These are phyloP conservation scores for Dipodomys merriami DNA, from an alignment of 2,113 vertebrate species.

Conservation along the genomic window DNA sequence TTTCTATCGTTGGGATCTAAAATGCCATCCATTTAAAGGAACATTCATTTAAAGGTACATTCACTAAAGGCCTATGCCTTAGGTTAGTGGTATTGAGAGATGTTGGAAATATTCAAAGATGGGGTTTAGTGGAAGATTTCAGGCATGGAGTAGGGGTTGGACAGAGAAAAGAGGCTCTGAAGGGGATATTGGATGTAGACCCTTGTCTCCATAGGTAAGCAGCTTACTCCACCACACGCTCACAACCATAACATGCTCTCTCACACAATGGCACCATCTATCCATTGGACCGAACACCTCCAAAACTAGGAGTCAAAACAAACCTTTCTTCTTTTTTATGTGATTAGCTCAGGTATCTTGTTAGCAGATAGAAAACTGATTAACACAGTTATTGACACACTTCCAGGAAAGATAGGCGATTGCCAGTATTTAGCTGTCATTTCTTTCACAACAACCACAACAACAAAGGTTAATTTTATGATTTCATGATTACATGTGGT, in stretches of 20 bases:
- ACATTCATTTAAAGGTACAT: background rate
- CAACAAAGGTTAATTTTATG: background rate
- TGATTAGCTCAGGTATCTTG: background rate
- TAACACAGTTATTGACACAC: rapidly evolving
- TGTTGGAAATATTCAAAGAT: background rate
- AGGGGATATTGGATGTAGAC: background rate
- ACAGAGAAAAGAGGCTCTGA: background rate
- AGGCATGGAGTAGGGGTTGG: no score
- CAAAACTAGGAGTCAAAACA: background rate
- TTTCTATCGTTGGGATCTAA: background rate
- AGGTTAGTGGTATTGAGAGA: background rate
- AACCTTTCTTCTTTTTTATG: background rate
- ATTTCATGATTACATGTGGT: background rate
- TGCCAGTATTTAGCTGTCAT: background rate
- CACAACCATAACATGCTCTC: background rate
- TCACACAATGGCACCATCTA: background rate
- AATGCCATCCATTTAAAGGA: background rate
- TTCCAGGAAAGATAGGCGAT: background rate
- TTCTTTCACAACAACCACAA: background rate
- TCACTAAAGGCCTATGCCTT: background rate
- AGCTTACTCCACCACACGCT: background rate
- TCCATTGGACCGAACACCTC: background rate
- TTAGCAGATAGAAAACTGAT: background rate
- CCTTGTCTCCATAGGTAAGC: background rate
- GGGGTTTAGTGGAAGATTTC: background rate